These are phyloP conservation scores for Drosophila nikananu DNA, from an alignment of 1,140 invertebrate species.

Conservation along the genomic window DNA sequence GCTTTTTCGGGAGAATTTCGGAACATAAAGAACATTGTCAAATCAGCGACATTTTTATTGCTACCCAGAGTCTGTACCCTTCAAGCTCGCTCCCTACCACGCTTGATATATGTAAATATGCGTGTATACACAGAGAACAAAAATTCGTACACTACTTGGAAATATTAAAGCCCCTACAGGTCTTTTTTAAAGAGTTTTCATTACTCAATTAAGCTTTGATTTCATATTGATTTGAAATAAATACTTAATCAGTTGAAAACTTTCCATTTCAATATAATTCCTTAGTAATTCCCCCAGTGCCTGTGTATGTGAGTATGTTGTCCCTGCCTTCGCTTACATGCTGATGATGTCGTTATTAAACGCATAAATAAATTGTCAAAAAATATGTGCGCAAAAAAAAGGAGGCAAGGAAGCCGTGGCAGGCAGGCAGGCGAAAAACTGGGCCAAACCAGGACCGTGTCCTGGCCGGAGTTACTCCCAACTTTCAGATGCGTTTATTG, in stretches of 20 bases:
- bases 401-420: conserved; percentile 5
- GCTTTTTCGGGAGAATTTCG: conserved; percentile 41
- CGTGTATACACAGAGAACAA: conserved; percentile 3
- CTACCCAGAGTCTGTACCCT: conserved; percentile 27
- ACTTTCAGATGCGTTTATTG: conserved; percentile 49
- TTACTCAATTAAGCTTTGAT: not conserved
- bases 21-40: conserved; percentile 78
- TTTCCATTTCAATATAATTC: no score
- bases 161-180: not conserved
- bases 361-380: conserved; percentile 82
- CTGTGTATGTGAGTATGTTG: conserved; percentile 25
- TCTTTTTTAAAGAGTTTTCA: not conserved
- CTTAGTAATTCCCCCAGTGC: not conserved
- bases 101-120: conserved; percentile 24
- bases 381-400: conserved; percentile 41
- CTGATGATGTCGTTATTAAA: conserved; percentile 84
- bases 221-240: no score
- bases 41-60: conserved; percentile 84
- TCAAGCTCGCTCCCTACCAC: conserved; percentile 13
- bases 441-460: not conserved
- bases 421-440: conserved; percentile 8
- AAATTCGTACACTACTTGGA: not conserved
- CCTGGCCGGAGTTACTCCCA: conserved; percentile 21
- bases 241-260: no score
- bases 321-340: conserved; percentile 57